Evolutionary conservation across 1,140 invertebrate species (phyloP).

Genomic region (Tribolium madens): DNA sequence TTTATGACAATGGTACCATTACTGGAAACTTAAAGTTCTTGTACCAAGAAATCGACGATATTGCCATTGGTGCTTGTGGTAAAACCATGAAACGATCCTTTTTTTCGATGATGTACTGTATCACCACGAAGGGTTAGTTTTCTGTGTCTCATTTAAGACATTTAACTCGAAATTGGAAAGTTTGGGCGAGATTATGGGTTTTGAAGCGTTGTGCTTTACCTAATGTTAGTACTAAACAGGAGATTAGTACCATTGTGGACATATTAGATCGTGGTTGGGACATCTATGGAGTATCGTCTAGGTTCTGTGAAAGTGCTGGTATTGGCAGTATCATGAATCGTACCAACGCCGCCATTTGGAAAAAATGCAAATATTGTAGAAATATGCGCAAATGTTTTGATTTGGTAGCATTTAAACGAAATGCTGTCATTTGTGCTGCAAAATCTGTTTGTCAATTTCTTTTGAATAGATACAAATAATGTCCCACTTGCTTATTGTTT

Average conservation of each 20-base stretch:
- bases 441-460: slow-evolving; percentile 47
- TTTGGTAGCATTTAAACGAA: slow-evolving; percentile 25
- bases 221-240: slow-evolving; percentile 38
- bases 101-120: slow-evolving; percentile 47
- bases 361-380: slow-evolving; percentile 21
- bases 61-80: slow-evolving; percentile 47
- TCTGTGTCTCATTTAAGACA: slow-evolving; percentile 48
- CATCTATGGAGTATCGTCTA: not conserved
- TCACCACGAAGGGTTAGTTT: slow-evolving; percentile 45
- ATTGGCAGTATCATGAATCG: not conserved
- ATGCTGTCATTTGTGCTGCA: slow-evolving; percentile 39
- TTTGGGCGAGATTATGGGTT: not conserved
- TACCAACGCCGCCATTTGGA: not conserved
- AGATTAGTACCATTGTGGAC: slow-evolving; percentile 49
- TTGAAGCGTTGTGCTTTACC: slow-evolving; percentile 43
- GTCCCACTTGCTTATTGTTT: slow-evolving; percentile 50
- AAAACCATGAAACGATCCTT: slow-evolving; percentile 23
- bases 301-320: not conserved
- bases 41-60: slow-evolving; percentile 43
- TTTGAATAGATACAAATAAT: slow-evolving; percentile 32
- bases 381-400: slow-evolving; percentile 43
- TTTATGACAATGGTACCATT: slow-evolving; percentile 47
- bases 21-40: slow-evolving; percentile 48
- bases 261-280: slow-evolving; percentile 3
- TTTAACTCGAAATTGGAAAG: not conserved